These are phyloP conservation scores for Chaetophractus vellerosus DNA, from an alignment of 2,797 vertebrate species.

Conservation along the genomic window DNA sequence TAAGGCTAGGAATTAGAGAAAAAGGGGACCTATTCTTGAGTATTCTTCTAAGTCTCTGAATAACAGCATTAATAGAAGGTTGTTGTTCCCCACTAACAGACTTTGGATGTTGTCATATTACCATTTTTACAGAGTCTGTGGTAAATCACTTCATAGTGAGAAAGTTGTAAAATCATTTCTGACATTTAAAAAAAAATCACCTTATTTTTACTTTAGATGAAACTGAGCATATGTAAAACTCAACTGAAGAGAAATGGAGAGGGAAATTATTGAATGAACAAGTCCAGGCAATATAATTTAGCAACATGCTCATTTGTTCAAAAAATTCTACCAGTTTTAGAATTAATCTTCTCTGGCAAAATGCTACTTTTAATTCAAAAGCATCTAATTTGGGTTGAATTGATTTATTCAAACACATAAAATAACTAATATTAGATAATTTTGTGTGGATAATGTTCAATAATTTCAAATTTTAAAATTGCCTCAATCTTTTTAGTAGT, in stretches of 20 bases:
- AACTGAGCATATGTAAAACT: conserved; percentile 47
- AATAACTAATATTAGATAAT: conserved; percentile 23
- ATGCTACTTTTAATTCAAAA: conserved; percentile 41
- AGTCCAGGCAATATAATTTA: conserved; percentile 21
- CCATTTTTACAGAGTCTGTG: conserved; percentile 18
- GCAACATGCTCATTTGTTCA: conserved; percentile 12
- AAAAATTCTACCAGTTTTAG: neutral
- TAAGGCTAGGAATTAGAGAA: neutral
- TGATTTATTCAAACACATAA: conserved; percentile 50
- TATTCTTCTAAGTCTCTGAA: neutral
- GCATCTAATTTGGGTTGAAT: neutral
- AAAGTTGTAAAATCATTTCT: conserved; percentile 62
- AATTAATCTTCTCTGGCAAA: conserved; percentile 33
- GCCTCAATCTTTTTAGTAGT: neutral
- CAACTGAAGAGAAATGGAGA: neutral
- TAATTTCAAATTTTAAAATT: conserved; percentile 59
- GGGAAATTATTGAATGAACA: neutral
- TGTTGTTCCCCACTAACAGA: neutral
- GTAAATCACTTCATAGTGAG: conserved; percentile 16
- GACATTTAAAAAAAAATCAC: conserved; percentile 60
- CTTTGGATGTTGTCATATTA: neutral
- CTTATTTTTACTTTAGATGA: conserved; percentile 44
- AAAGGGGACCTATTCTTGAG: neutral
- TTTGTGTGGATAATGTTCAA: conserved; percentile 1
- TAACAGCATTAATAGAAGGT: neutral